These are phyloP conservation scores for Turritopsis dohrnii DNA, from an alignment of 30 jellyfish, hydroid and myxozoan species.

Conservation along the genomic window DNA sequence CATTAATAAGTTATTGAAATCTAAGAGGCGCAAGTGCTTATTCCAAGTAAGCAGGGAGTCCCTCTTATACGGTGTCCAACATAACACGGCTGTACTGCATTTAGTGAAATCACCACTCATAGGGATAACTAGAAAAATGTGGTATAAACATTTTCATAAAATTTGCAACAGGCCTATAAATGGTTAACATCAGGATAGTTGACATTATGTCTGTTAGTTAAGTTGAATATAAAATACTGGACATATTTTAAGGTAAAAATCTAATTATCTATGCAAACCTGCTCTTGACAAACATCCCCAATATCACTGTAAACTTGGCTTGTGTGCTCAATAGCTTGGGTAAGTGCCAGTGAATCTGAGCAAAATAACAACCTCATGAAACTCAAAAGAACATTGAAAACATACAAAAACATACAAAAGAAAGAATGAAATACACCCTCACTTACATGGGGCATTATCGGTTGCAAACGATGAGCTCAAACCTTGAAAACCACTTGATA, in stretches of 20 bases:
- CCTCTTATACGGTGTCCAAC: too few species aligned
- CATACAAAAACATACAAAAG: not conserved
- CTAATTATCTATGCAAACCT: constrained; percentile 37
- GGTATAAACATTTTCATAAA: too few species aligned
- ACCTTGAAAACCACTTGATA: constrained; percentile 52
- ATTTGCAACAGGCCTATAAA: too few species aligned
- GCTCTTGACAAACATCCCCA: constrained; percentile 91
- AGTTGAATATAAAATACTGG: not conserved
- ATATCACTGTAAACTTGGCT: constrained; percentile 72
- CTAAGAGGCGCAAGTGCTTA: too few species aligned
- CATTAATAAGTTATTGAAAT: too few species aligned
- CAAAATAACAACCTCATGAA: not conserved
- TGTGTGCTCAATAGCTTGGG: constrained; percentile 95
- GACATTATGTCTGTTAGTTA: not conserved
- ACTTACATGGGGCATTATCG: constrained; percentile 94
- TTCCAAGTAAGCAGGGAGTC: too few species aligned
- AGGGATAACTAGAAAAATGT: too few species aligned
- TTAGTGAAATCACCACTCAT: too few species aligned
- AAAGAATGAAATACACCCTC: not conserved
- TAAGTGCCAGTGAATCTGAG: constrained; percentile 76
- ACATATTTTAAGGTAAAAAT: not conserved
- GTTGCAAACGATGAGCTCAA: constrained; percentile 83
- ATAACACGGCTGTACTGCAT: too few species aligned
- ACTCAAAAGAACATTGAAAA: not conserved
- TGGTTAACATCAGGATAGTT: not conserved